Percentiles rank a stretch among this genome's conserved stretches.
Evolutionary conservation across 2,113 vertebrate genomes (phyloP).

Genomic region (Actinemys pallida): DNA sequence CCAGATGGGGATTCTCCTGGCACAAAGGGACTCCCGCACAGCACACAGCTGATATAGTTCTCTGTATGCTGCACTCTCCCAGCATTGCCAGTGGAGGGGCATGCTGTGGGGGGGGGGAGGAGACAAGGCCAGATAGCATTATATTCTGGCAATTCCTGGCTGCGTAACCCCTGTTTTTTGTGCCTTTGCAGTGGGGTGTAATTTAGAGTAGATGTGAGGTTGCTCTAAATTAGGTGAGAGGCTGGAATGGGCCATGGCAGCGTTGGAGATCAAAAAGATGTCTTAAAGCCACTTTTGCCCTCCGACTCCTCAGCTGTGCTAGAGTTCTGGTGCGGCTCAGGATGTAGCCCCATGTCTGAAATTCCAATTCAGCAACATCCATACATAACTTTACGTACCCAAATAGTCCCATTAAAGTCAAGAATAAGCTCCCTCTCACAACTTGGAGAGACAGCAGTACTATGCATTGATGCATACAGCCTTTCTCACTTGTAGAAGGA

Average conservation of each 20-base stretch:
- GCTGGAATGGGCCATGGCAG: background rate
- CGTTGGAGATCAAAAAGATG: background rate
- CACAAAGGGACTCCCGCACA: background rate
- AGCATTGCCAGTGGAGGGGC: accelerated
- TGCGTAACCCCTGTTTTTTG: background rate
- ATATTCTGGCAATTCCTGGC: background rate
- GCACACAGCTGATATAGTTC: background rate
- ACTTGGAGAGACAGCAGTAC: background rate
- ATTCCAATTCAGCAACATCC: background rate
- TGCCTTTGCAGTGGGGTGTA: background rate
- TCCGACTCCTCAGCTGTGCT: background rate
- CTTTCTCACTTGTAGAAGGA: no score
- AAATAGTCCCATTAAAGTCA: background rate
- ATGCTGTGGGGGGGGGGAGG: background rate
- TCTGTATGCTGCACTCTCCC: background rate
- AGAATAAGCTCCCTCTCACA: background rate
- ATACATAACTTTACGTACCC: background rate
- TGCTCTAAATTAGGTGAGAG: background rate
- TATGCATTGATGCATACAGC: no score
- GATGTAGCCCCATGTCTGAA: background rate
- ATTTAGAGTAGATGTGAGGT: background rate
- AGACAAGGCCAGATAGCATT: background rate
- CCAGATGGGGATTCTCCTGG: background rate
- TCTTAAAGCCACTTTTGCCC: background rate
- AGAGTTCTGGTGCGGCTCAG: background rate